These are phyloP conservation scores for Protobothrops flavoviridis DNA, from an alignment of 2,113 vertebrate genomes.

Conservation along the genomic window DNA sequence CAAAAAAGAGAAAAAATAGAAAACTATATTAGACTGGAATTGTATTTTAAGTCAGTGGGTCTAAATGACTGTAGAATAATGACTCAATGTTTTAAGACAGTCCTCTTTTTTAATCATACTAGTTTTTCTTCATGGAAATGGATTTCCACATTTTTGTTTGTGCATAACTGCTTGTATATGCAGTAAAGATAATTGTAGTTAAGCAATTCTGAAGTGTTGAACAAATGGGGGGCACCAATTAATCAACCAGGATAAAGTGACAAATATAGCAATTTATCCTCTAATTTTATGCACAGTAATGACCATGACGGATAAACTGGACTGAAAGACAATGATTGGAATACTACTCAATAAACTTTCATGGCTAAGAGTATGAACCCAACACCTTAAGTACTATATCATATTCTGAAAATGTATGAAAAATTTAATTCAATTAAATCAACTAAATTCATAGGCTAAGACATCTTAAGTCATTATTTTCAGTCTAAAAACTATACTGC, in stretches of 20 bases:
- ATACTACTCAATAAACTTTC: not conserved
- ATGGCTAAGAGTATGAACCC: not conserved
- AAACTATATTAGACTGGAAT: not conserved
- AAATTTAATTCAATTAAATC: not conserved
- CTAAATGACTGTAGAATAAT: not conserved
- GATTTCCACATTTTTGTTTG: not conserved
- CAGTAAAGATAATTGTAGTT: not conserved
- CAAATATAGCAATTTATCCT: not conserved
- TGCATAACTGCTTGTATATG: not conserved
- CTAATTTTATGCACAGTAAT: not conserved
- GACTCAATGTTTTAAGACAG: not conserved
- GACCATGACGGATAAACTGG: not conserved
- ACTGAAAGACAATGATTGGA: not conserved
- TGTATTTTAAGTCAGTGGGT: not conserved
- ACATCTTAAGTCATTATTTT: not conserved
- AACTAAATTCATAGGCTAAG: not conserved
- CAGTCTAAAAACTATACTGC: not conserved
- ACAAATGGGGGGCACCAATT: not conserved
- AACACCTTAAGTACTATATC: not conserved
- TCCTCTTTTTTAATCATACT: not conserved
- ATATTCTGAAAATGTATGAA: not conserved
- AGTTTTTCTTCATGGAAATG: not conserved
- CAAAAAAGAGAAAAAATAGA: not conserved
- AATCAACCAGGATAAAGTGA: not conserved
- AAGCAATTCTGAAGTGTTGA: not conserved